Evolutionary conservation across 2,113 vertebrate genomes (phyloP), one percentile per base, ranked within the genome.

Genomic region (Nothoprocta pentlandii): DNA sequence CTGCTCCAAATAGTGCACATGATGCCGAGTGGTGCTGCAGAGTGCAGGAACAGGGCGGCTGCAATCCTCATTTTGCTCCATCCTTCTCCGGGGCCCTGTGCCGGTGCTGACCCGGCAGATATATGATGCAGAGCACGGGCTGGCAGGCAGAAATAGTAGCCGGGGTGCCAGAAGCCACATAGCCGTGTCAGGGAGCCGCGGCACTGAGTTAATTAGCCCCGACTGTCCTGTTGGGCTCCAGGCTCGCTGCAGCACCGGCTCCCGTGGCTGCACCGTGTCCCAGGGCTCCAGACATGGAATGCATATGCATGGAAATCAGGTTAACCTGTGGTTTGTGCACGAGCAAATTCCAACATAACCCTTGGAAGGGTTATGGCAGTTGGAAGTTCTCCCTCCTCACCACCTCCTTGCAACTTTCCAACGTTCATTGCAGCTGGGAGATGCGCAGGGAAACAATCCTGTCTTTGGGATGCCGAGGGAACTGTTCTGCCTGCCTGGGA

Each of bases 141-240:
- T 16, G 47, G 53, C 22, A 41, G 49, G 73, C 17, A 86, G 66
- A 81, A 93, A 90, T 92, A 75, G 69, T 84, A 66, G 73, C 66
- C 51, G 19, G 86, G 42, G 77, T 87, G 73, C 73, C 66, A 89
- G 80, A 80, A 81, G 85, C 64, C 76, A 78, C 42, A 66, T 0
- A 36, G 32, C n/a, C 23, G 20, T 87, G 91, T 79, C 83, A 87
- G 80, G 58, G 47, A 78, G 86, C 66, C 80, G 39, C 66, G 47
- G 74, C 0, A 2, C 83, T n/a, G 39, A 90, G 80, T 86, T 84
- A 81, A 88, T 71, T 82, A 96, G 61, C 89, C 51, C 47, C 1
- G 2, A 14, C 34, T 93, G 51, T 77, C n/a, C 73, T 42, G 0
- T 20, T 63, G 80, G 61, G 77, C 61, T 89, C 51, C 51, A 63